Conservation (phyloP, 2,888 invertebrate genomes). For the Lasioglossum lativentre region DNA sequence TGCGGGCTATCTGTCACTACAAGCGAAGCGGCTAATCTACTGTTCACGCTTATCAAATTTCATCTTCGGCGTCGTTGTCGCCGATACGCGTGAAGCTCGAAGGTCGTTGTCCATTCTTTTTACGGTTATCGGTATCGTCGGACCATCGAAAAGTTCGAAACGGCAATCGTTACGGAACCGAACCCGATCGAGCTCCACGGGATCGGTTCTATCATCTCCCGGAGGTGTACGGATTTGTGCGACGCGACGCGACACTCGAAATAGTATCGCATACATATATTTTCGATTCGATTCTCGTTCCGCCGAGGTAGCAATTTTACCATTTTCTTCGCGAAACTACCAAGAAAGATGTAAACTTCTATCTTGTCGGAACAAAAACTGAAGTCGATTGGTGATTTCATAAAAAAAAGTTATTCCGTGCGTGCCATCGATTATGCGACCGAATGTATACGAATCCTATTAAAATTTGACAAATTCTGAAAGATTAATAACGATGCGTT, state of each 20-base stretch:
- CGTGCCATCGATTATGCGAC: too few species aligned
- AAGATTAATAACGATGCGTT: too few species aligned
- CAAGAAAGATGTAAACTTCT: not conserved
- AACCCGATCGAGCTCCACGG: conserved; percentile 38
- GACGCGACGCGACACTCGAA: conserved; percentile 28
- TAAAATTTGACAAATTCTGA: too few species aligned
- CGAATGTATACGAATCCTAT: too few species aligned
- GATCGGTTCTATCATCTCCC: conserved; percentile 49
- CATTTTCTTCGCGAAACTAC: not conserved
- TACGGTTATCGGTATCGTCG: not conserved
- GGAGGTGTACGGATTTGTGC: conserved; percentile 45
- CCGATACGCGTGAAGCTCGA: conserved; percentile 53
- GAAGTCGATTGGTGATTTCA: not conserved
- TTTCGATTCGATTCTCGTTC: conserved; percentile 29
- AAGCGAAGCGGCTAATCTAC: conserved; percentile 67
- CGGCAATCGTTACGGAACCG: not conserved
- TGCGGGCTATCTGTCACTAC: conserved; percentile 62
- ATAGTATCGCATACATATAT: not conserved
- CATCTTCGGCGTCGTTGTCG: conserved; percentile 28
- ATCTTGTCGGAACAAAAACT: not conserved
- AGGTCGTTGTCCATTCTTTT: conserved; percentile 3
- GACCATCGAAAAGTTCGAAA: not conserved
- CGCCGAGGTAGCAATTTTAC: conserved; percentile 13
- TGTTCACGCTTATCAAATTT: conserved; percentile 35
- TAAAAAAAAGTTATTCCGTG: not conserved